Percentiles rank a stretch among this genome's conserved stretches.
These are phyloP conservation scores for Nanger granti DNA, from an alignment of 2,113 vertebrate genomes.

Conservation along the genomic window DNA sequence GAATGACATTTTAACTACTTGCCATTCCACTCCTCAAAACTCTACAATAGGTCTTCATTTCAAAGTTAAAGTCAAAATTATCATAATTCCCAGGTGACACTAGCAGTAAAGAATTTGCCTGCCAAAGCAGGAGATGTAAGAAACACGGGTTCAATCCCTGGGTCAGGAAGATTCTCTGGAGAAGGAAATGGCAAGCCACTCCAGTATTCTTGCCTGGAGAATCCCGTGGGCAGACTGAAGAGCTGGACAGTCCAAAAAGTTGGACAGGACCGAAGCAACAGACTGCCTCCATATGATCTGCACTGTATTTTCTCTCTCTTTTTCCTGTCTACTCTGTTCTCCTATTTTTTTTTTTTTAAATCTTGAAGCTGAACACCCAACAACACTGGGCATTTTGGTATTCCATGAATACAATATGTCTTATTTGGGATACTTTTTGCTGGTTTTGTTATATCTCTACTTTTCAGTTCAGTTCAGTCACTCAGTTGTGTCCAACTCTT, in stretches of 20 bases:
- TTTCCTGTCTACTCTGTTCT: background rate
- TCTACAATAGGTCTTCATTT: background rate
- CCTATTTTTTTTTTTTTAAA: background rate
- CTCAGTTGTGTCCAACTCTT: background rate
- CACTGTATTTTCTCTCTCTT: background rate
- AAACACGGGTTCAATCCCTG: fast-evolving
- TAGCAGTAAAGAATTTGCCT: background rate
- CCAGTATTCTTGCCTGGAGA: background rate
- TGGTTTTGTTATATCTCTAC: background rate
- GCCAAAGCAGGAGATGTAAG: background rate
- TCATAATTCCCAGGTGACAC: background rate
- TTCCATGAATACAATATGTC: background rate
- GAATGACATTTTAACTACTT: background rate
- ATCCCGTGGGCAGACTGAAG: background rate
- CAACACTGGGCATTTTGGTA: background rate
- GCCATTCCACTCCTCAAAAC: background rate
- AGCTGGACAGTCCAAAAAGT: background rate
- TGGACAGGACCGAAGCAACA: background rate
- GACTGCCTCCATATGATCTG: background rate
- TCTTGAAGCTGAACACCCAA: background rate
- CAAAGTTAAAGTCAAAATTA: background rate
- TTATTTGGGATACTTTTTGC: background rate
- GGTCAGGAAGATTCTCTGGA: background rate
- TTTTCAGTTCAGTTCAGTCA: background rate
- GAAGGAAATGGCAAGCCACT: background rate